Conservation (phyloP, 2,888 invertebrate genomes). For the Ophion slaviceki region DNA sequence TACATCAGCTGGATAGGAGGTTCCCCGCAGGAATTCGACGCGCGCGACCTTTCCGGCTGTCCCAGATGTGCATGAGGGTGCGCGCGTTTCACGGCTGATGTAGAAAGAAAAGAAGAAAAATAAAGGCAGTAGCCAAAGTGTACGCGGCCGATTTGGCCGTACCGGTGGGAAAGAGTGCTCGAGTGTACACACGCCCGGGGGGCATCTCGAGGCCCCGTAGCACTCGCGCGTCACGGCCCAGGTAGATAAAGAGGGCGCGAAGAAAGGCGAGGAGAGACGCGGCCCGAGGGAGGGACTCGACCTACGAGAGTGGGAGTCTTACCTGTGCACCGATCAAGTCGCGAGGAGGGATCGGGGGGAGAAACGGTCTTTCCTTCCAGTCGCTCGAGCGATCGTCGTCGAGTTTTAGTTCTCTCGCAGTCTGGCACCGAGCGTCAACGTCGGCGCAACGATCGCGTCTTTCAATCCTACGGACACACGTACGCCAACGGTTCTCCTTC, state of each 20-base stretch:
- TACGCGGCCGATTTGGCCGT: no score
- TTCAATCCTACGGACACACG: conserved; percentile 31
- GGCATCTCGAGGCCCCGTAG: not conserved
- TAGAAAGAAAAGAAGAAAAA: no score
- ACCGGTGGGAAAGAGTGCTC: no score
- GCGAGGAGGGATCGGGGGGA: conserved; percentile 42
- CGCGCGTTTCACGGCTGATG: not conserved
- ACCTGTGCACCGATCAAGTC: conserved; percentile 31
- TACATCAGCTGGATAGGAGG: not conserved
- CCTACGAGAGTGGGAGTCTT: conserved; percentile 57
- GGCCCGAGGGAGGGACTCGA: conserved; percentile 41
- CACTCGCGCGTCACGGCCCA: conserved; percentile 1
- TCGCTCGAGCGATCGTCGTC: conserved; percentile 59
- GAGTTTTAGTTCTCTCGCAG: conserved; percentile 75
- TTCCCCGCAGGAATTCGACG: not conserved
- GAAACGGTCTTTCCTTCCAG: conserved; percentile 69
- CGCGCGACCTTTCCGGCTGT: not conserved
- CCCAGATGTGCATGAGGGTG: not conserved
- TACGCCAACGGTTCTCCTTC: conserved; percentile 39
- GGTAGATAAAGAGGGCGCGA: conserved; percentile 19
- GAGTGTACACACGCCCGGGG: not conserved
- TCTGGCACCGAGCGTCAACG: conserved; percentile 78
- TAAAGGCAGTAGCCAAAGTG: no score
- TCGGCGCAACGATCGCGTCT: conserved; percentile 67
- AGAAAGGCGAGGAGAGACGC: conserved; percentile 50